A percentile compares a stretch with the other conserved stretches of the same genome.
phyloP scores from a whole-genome alignment of 2,113 vertebrate genomes.

The Lepidothrix coronata region DNA sequence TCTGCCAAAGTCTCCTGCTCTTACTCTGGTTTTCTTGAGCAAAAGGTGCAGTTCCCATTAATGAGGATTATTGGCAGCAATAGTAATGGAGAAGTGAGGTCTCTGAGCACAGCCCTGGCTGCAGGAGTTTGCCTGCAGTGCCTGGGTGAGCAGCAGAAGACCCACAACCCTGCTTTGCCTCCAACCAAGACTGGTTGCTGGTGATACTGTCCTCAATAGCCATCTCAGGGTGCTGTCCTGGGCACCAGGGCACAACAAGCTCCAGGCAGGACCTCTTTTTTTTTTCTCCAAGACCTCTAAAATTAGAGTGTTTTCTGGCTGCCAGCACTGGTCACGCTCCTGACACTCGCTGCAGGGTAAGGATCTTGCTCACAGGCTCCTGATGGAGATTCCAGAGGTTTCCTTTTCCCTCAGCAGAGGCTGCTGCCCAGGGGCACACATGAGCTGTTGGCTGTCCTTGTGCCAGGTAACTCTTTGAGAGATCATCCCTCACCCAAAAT shows the following conservation, averaged over 20 bases:
- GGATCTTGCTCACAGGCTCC: not conserved
- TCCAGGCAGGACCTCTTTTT: not conserved
- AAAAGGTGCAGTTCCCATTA: not conserved
- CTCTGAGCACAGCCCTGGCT: not conserved
- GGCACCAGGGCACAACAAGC: not conserved
- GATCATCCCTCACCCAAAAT: not conserved
- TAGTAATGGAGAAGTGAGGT: not conserved
- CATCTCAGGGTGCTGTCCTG: not conserved
- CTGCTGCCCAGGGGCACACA: not conserved
- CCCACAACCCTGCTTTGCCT: not conserved
- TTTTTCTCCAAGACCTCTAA: not conserved
- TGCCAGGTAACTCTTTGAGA: not conserved
- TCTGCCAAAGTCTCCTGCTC: not conserved
- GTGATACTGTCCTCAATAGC: not conserved
- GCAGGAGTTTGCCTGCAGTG: not conserved
- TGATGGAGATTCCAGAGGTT: not conserved
- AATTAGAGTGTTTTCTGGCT: not conserved
- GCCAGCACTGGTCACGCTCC: not conserved
- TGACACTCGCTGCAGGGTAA: not conserved
- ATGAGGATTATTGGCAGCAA: not conserved
- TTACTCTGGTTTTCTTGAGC: not conserved
- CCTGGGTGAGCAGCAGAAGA: not conserved
- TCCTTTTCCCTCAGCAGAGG: not conserved
- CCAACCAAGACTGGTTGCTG: not conserved
- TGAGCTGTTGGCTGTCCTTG: not conserved